These are phyloP conservation scores for Teleogryllus occipitalis DNA, from an alignment of 1,140 invertebrate genomes.

Conservation along the genomic window DNA sequence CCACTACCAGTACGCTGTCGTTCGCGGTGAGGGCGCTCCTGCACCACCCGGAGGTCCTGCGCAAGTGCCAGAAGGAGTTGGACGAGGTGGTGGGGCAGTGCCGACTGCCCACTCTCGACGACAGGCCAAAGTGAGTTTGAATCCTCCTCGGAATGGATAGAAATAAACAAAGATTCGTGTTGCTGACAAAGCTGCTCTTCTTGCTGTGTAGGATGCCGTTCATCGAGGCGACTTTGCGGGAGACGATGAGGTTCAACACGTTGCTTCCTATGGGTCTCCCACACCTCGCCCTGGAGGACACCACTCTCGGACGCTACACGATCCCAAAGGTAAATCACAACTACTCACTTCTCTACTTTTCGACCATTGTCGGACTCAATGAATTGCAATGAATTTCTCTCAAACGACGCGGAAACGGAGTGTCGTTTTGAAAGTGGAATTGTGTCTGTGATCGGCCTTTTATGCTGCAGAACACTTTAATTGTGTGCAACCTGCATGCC, in stretches of 20 bases:
- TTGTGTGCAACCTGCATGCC: slow-evolving; percentile 60
- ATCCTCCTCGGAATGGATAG: background rate
- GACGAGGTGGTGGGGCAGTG: slow-evolving; percentile 51
- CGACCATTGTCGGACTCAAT: no score
- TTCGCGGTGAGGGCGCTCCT: slow-evolving; percentile 55
- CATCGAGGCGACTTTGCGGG: slow-evolving; percentile 49
- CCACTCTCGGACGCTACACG: slow-evolving; percentile 45
- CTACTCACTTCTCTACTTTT: no score
- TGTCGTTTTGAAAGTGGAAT: no score
- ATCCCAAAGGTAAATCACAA: slow-evolving; percentile 50
- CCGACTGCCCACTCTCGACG: slow-evolving; percentile 46
- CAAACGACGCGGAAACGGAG: no score
- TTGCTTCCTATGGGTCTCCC: slow-evolving; percentile 48
- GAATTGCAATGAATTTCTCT: no score
- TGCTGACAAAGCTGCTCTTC: background rate
- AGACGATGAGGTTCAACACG: slow-evolving; percentile 48
- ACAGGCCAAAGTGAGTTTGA: slow-evolving; percentile 35
- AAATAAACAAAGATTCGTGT: background rate
- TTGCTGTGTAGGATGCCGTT: slow-evolving; percentile 46
- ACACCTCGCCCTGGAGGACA: slow-evolving; percentile 45
- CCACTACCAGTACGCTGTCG: slow-evolving; percentile 53
- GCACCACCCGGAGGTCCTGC: slow-evolving; percentile 53
- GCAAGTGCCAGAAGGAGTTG: slow-evolving; percentile 56
- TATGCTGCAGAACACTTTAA: slow-evolving; percentile 46
- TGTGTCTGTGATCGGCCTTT: no score